Conservation (phyloP, 2,888 invertebrate genomes). For the Trichacis sp. region DNA sequence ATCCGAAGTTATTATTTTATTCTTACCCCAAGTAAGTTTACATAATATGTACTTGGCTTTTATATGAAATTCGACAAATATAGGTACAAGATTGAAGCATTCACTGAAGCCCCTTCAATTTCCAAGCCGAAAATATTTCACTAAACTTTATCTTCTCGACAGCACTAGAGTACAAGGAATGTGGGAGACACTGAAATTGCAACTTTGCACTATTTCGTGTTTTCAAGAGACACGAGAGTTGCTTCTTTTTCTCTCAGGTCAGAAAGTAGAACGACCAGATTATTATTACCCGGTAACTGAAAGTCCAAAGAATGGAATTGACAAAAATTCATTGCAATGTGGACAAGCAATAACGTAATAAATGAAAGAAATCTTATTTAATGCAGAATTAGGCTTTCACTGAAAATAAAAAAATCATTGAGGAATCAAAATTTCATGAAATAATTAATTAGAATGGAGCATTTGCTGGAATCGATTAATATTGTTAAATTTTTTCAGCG, state of each 20-base stretch:
- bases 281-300: neutral
- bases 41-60: too few species aligned
- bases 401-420: too few species aligned
- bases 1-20: too few species aligned
- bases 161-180: neutral
- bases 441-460: too few species aligned
- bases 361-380: too few species aligned
- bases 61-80: neutral
- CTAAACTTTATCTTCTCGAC: neutral
- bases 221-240: neutral
- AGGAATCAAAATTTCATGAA: too few species aligned
- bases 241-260: neutral
- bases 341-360: too few species aligned
- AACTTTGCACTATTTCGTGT: conserved; percentile 1
- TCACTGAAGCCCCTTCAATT: neutral
- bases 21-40: neutral
- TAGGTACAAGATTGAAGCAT: neutral
- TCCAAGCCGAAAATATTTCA: neutral
- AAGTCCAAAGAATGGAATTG: neutral
- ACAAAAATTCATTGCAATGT: too few species aligned
- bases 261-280: conserved; percentile 1
- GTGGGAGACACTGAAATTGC: neutral
- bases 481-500: too few species aligned
- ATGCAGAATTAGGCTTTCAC: too few species aligned
- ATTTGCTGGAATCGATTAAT: too few species aligned